Evolutionary conservation across 2,888 invertebrate genomes (phyloP).

Genomic region (Apamea epomidion): DNA sequence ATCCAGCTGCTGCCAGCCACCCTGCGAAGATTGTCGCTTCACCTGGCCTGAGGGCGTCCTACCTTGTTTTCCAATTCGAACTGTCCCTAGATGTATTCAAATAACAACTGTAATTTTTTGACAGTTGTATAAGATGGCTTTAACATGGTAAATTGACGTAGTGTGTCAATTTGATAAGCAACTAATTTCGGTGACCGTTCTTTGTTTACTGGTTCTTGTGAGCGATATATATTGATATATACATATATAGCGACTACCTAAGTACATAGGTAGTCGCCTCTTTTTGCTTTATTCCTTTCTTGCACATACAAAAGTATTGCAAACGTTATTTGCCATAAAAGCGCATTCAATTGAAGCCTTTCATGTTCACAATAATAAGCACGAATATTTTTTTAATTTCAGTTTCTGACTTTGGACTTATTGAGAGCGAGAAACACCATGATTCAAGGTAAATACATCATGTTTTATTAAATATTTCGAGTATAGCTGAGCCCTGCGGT

Average conservation of each 20-base stretch:
- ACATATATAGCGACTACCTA: too few species aligned
- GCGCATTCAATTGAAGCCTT: neutral
- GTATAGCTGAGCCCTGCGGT: neutral
- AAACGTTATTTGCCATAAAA: too few species aligned
- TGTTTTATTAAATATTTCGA: neutral
- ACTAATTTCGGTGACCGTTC: neutral
- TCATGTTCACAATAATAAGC: neutral
- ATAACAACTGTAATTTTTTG: too few species aligned
- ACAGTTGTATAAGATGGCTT: neutral
- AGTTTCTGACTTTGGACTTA: neutral
- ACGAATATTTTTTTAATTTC: neutral
- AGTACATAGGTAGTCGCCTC: too few species aligned
- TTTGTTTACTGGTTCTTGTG: too few species aligned
- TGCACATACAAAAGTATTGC: neutral
- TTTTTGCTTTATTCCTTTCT: neutral
- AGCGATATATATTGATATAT: too few species aligned
- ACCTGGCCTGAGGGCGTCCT: too few species aligned
- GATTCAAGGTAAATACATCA: constrained; percentile 37
- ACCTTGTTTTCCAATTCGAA: too few species aligned
- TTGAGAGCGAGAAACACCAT: constrained; percentile 19
- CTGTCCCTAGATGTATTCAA: too few species aligned
- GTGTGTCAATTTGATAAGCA: neutral
- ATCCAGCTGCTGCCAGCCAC: too few species aligned
- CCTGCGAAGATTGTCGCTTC: too few species aligned
- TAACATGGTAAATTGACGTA: neutral